phyloP scores from a whole-genome alignment of 2,113 vertebrate species.

The Austrofundulus limnaeus region DNA sequence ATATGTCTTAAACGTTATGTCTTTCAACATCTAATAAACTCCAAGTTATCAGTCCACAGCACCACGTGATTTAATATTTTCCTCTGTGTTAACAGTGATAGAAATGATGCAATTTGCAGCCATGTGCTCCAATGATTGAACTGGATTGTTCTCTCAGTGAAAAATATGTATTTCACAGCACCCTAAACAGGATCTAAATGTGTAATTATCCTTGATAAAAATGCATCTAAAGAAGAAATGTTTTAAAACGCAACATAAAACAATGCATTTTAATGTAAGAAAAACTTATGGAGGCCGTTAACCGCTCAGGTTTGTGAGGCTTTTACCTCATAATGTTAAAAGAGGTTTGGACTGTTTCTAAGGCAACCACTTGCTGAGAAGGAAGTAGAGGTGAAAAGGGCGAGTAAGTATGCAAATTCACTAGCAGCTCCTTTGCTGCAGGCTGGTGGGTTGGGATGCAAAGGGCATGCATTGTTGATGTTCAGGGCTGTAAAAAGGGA shows the following conservation, averaged over 20 bases:
- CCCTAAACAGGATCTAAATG: neutral
- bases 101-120: neutral
- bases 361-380: constrained; percentile 36
- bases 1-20: neutral
- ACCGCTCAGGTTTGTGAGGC: constrained; percentile 22
- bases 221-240: neutral
- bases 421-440: constrained; percentile 23
- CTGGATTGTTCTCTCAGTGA: neutral
- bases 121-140: too few relatives aligned
- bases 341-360: constrained; percentile 41
- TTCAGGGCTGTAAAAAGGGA: constrained; percentile 13
- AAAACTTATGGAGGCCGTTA: neutral
- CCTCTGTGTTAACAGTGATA: constrained; percentile 16
- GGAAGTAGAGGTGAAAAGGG: constrained; percentile 32
- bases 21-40: neutral
- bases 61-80: constrained; percentile 61
- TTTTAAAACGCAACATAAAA: constrained; percentile 1
- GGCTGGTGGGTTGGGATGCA: constrained; percentile 43
- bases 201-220: neutral
- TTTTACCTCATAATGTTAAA: constrained; percentile 24
- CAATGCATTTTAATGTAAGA: neutral
- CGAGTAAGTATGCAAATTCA: constrained; percentile 48
- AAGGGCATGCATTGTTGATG: constrained; percentile 59
- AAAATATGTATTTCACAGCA: too few relatives aligned
- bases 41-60: constrained; percentile 47